A percentile compares a stretch with the other conserved stretches of the same genome.
Conservation (phyloP, 1,140 invertebrate genomes). For the Pseudomyrmex pallidus region DNA sequence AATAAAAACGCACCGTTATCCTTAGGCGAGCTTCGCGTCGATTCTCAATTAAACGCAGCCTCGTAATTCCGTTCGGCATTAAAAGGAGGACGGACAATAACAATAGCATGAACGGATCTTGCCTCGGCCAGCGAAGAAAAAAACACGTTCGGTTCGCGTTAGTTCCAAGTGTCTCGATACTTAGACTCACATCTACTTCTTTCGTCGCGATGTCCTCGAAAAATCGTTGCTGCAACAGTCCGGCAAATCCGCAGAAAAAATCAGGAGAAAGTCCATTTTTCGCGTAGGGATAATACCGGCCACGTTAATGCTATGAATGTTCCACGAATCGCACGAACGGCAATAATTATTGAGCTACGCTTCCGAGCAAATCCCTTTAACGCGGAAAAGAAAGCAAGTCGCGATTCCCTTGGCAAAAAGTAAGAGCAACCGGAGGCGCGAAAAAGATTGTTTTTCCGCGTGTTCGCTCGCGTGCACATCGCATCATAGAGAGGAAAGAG, state of each 20-base stretch:
- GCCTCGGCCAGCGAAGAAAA: not conserved
- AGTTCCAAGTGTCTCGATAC: slow-evolving; percentile 19
- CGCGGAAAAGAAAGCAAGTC: not conserved
- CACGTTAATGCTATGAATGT: not conserved
- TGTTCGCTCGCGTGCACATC: not conserved
- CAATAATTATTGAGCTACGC: slow-evolving; percentile 58
- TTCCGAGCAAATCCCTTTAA: slow-evolving; percentile 3
- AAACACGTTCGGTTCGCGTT: not conserved
- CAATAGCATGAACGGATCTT: slow-evolving; percentile 1
- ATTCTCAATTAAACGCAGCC: slow-evolving; percentile 49
- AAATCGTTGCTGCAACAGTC: not conserved
- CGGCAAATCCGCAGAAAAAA: not conserved
- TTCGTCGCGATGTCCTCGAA: not conserved
- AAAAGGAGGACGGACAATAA: slow-evolving; percentile 40
- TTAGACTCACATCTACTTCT: not conserved
- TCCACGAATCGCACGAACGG: slow-evolving; percentile 6
- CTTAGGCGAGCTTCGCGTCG: slow-evolving; percentile 44
- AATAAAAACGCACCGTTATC: slow-evolving; percentile 69
- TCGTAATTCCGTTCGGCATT: slow-evolving; percentile 18
- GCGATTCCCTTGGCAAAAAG: slow-evolving; percentile 49
- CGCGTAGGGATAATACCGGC: slow-evolving; percentile 21
- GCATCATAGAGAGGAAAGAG: slow-evolving; percentile 38
- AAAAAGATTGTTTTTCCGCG: slow-evolving; percentile 55
- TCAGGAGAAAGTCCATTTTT: slow-evolving; percentile 35
- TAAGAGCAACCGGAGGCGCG: slow-evolving; percentile 51